Evolutionary conservation across 1,140 invertebrate species (phyloP).

Genomic region (Oreohelix idahoensis): DNA sequence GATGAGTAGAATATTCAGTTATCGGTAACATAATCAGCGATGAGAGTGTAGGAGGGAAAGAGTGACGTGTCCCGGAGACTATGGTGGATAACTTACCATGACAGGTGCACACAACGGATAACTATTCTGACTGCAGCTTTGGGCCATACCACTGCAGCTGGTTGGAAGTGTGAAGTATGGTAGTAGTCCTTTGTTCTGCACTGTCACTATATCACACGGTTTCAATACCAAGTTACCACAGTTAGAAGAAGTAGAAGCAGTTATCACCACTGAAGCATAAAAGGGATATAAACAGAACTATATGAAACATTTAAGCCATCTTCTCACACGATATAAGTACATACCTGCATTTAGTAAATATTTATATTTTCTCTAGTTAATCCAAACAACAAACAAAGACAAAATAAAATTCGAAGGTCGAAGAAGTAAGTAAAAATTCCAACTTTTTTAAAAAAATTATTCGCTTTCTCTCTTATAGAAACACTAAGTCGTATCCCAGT

Average conservation of each 20-base stretch:
- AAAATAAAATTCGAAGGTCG: constrained; percentile 24
- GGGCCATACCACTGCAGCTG: constrained; percentile 45
- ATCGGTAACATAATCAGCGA: too few relatives aligned
- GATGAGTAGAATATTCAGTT: too few relatives aligned
- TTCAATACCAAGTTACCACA: constrained; percentile 41
- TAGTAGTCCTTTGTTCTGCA: constrained; percentile 46
- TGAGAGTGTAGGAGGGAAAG: too few relatives aligned
- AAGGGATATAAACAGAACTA: constrained; percentile 44
- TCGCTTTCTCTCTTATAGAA: constrained; percentile 9
- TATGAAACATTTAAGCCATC: constrained; percentile 44
- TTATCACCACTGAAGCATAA: constrained; percentile 52
- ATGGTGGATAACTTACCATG: constrained; percentile 42
- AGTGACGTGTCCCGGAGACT: not conserved
- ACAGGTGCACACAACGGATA: constrained; percentile 52
- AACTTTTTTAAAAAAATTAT: constrained; percentile 26
- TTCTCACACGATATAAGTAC: constrained; percentile 43
- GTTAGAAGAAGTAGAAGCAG: constrained; percentile 44
- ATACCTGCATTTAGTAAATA: constrained; percentile 53
- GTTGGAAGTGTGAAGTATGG: constrained; percentile 34
- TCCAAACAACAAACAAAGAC: constrained; percentile 38
- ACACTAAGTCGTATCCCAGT: constrained; percentile 22
- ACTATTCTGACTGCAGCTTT: constrained; percentile 49
- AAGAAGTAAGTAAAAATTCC: constrained; percentile 20
- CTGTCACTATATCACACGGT: constrained; percentile 44
- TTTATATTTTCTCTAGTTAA: constrained; percentile 24